These are phyloP conservation scores for Myotis vivesi DNA, from an alignment of 2,797 vertebrate species.

Conservation along the genomic window DNA sequence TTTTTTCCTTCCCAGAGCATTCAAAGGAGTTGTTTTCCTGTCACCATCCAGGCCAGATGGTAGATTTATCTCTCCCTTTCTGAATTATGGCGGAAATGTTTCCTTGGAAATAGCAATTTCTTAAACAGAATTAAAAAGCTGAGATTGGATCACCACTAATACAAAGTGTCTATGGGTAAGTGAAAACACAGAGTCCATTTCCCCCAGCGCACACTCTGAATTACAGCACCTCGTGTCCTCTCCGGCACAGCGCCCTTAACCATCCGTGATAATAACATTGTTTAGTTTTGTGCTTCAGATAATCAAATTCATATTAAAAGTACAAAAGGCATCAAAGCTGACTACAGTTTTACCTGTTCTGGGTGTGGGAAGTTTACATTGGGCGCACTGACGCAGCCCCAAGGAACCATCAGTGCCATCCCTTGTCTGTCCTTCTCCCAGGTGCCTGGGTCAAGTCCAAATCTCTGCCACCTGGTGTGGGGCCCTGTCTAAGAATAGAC, in stretches of 20 bases:
- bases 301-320: neutral
- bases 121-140: constrained; percentile 41
- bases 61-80: neutral
- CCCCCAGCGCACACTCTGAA: neutral
- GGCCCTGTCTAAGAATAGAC: no score
- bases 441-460: neutral
- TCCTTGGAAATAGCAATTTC: constrained; percentile 36
- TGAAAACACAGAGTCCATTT: neutral
- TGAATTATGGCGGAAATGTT: constrained; percentile 3
- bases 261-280: neutral
- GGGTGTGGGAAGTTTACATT: neutral
- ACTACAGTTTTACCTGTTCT: neutral
- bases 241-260: neutral
- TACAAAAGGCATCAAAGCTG: neutral
- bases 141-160: neutral
- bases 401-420: neutral
- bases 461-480: neutral
- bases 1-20: neutral
- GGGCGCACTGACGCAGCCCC: neutral
- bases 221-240: rapidly evolving
- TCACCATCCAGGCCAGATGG: neutral
- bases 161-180: neutral
- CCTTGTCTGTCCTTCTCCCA: neutral
- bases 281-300: neutral
- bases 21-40: constrained; percentile 3